Evolutionary conservation across 2,888 invertebrate genomes (phyloP).

Genomic region (Dusona sp.): DNA sequence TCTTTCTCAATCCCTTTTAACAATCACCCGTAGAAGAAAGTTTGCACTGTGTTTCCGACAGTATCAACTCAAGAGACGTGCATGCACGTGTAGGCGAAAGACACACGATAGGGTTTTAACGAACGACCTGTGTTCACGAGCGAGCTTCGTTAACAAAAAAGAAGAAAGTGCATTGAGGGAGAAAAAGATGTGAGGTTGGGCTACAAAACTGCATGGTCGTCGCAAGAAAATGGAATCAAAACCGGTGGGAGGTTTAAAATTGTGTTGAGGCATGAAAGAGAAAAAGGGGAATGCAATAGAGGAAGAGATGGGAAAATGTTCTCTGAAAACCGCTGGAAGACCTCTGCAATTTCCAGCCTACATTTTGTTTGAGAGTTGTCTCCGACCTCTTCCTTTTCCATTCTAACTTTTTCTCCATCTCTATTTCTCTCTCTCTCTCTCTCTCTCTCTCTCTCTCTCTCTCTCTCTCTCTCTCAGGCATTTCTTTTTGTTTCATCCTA

Average conservation of each 20-base stretch:
- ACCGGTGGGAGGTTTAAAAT: slow-evolving; percentile 8
- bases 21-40: slow-evolving; percentile 16
- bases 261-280: neutral
- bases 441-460: slow-evolving; percentile 23
- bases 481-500: slow-evolving; percentile 13
- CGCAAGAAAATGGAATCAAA: slow-evolving; percentile 34
- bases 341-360: neutral
- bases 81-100: slow-evolving; percentile 20
- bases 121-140: slow-evolving; percentile 50
- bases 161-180: neutral
- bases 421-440: slow-evolving; percentile 5
- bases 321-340: neutral
- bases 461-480: slow-evolving; percentile 14
- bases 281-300: neutral
- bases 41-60: slow-evolving; percentile 26
- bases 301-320: slow-evolving; percentile 1
- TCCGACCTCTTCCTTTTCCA: neutral
- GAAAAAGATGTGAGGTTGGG: neutral
- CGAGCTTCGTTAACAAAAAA: slow-evolving; percentile 33
- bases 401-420: neutral
- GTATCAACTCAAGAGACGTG: slow-evolving; percentile 18
- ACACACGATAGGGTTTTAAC: slow-evolving; percentile 35
- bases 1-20: neutral
- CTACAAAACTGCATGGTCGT: slow-evolving; percentile 4
- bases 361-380: neutral